These are phyloP conservation scores for Connochaetes taurinus DNA, from an alignment of 2,113 vertebrate genomes.

Conservation along the genomic window DNA sequence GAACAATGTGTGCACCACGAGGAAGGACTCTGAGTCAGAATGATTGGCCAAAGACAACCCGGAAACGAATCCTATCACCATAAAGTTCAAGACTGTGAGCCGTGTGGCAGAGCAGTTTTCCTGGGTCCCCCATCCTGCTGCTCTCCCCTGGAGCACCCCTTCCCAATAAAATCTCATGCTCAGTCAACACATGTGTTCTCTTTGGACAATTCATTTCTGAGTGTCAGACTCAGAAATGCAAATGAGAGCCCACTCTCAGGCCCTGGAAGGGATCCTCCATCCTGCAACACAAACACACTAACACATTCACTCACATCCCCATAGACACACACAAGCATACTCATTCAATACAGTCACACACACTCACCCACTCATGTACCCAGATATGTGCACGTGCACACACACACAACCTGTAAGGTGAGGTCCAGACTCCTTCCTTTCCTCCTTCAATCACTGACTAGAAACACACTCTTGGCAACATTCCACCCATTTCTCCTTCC, in stretches of 20 bases:
- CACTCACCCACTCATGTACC: not conserved
- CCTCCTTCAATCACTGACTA: not conserved
- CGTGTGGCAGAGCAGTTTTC: not conserved
- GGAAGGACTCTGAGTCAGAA: not conserved
- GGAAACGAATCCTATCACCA: not conserved
- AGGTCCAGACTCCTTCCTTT: not conserved
- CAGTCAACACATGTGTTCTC: not conserved
- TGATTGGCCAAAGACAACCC: not conserved
- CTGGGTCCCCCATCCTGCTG: not conserved
- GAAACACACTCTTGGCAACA: not conserved
- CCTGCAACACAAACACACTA: not conserved
- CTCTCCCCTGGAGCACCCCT: not conserved
- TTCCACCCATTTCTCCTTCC: accelerated
- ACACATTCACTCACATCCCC: not conserved
- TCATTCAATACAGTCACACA: not conserved
- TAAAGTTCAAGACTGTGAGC: not conserved
- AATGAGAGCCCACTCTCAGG: accelerated
- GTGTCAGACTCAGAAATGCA: not conserved
- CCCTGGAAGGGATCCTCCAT: not conserved
- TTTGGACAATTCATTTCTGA: not conserved
- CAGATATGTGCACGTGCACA: not conserved
- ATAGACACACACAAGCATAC: not conserved
- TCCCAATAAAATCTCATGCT: not conserved
- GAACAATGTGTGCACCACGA: not conserved
- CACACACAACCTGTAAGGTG: not conserved